Evolutionary conservation across 2,113 vertebrate genomes (phyloP), one percentile per base, ranked within the genome.

Genomic region (Hirundichthys speculiger): DNA sequence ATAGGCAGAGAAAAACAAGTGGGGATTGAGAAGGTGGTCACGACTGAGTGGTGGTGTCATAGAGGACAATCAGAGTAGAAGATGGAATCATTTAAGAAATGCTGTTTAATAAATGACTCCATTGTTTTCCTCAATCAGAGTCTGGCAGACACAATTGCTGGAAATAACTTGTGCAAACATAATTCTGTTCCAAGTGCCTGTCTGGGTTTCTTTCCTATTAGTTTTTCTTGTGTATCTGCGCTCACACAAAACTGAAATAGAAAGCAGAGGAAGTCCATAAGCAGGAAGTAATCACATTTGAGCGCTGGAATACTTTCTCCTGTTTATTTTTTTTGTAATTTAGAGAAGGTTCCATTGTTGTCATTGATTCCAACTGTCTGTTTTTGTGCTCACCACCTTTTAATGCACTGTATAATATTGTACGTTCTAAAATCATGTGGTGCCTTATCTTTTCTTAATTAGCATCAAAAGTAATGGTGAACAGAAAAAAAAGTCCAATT

Each of bases 101-200:
- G 1, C 18, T 73, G 59, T 40, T 45, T 43, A 67, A 72, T 30
- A 58, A 73, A 73, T 77, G 10, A 80, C 20, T 45, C 45, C 1
- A 47, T 79, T 74, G 66, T 71, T 78, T 83, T 62, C 1, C 25
- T 52, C 51, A 67, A 63, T 83, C 74, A 65, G 48, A 68, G 70
- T 39, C 63, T 76, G 57, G 71, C 55, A 30, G 51, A 51, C 55
- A 10, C 20, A 51, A 75, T 65, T 53, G 47, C 42, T 70, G 72
- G 75, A 81, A 80, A 72, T 84, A 78, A 79, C 73, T 86, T 63
- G 77, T 69, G 40, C 62, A 69, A 77, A 77, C 62, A 83, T 39
- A 53, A 72, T 77, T 50, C 53, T 67, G 73, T 46, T 79, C 53
- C 52, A 75, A 64, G 38, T 66, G 77, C 52, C 57, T 27, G 58